Base-by-base conservation (phyloP, 2,113 vertebrate species). In the Cynocephalus volans region DNA sequence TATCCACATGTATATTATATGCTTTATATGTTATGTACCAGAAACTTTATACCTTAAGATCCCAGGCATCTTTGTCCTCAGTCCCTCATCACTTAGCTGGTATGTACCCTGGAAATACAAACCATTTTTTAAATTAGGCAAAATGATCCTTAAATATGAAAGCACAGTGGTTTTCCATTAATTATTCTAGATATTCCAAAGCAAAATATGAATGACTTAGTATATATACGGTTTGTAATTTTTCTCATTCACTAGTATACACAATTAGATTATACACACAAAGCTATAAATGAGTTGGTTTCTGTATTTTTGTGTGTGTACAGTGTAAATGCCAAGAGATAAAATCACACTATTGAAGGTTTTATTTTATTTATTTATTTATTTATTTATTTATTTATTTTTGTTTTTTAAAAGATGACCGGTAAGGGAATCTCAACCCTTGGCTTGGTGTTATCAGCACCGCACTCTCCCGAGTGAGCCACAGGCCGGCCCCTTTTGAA, bases 91-190 rank as follows among this genome's bases (percentile, higher is more conserved):
- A 36, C 13, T 67, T 67, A 65, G 19, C 41, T 79, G 33, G 36
- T 79, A 11, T 90, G 24, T 60, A 14, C 36, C 60, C 19, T 50
- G 33, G 18, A 87, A 93, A 64, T 56, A n/a, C n/a, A 87, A 18
- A 76, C 48, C 17, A 33, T 48, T 48, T 75, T 93, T 65, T 19
- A 50, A 90, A 64, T 86, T 50, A 77, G 67, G 41, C 23, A 86
- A 52, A 77, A 73, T 79, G 65, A 95, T 81, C 84, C 62, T 81
- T 85, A 89, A 85, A 33, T 77, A 84, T 24, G 79, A 92, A 89
- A 85, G 36, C 41, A 48, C 50, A 93, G 0, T 56, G n/a, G 75
- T 83, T 90, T 90, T 60, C 60, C 28, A 90, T 21, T 84, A 89
- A 85, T 21, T 96, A 17, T 48, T 88, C 5, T 58, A 76, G 65